phyloP scores from a whole-genome alignment of 2,888 invertebrate species.

The Helobdella robusta region DNA sequence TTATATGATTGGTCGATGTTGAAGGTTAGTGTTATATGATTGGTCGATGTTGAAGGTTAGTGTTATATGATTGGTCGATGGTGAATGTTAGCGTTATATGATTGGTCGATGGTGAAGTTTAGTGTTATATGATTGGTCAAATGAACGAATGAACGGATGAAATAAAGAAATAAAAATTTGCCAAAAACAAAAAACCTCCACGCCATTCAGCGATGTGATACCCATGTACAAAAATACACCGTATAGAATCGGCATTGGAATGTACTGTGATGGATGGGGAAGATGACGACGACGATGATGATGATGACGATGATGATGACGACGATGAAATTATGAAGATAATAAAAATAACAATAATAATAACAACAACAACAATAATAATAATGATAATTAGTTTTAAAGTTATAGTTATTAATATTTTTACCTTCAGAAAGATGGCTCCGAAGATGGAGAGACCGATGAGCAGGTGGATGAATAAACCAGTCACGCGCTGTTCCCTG shows the following conservation, averaged over 20 bases:
- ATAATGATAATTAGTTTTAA: background rate
- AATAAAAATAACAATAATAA: constrained; percentile 6
- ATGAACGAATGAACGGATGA: too few relatives aligned
- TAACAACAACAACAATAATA: background rate
- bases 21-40: background rate
- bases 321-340: too few relatives aligned
- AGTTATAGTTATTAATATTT: background rate
- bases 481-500: constrained; percentile 71
- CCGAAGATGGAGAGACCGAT: constrained; percentile 85
- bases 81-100: too few relatives aligned
- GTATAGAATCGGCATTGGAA: constrained; percentile 36
- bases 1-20: too few relatives aligned
- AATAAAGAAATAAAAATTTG: background rate
- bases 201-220: constrained; percentile 78
- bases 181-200: constrained; percentile 48
- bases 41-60: background rate
- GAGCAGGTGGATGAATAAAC: constrained; percentile 80
- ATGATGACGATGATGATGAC: too few relatives aligned
- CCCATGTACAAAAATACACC: constrained; percentile 61
- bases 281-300: too few relatives aligned
- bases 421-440: constrained; percentile 68
- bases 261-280: constrained; percentile 32
- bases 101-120: too few relatives aligned
- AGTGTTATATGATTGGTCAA: too few relatives aligned
- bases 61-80: background rate